Base-by-base conservation (phyloP, 2,113 vertebrate genomes). In the Tachysurus fulvidraco region DNA sequence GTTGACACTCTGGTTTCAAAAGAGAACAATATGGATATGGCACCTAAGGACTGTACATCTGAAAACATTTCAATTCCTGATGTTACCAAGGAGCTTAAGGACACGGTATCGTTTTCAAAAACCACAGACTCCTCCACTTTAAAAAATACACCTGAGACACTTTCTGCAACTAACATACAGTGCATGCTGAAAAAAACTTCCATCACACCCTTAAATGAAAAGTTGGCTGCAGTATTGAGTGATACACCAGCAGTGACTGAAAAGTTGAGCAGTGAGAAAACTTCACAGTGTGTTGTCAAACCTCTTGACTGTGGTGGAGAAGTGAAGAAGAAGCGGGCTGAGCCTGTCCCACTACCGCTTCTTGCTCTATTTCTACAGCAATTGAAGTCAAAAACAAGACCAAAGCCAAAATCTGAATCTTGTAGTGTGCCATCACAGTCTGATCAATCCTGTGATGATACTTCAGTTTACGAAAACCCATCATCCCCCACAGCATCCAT, bases 351-450 rank as follows among this genome's bases (percentile, higher is more conserved):
- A 65, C 88, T 95, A 52, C 94, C 94, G 0, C 94, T 94, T 0
- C 93, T 95, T 0, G 95, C 94, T 55, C 91, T 91, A 2, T 95
- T 95, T 85, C 73, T 95, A 60, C 94, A 94, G 85, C 93, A 93
- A 71, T 93, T 93, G 86, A 94, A 91, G 8, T 77, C 90, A 1
- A 94, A 94, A 90, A 88, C 91, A 57, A 95, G 91, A 77, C 88
- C 89, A 69, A 73, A 60, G 41, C 28, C 81, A 44, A 88, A 88
- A 14, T 30, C 90, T 52, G 88, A 89, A 28, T 50, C 59, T 64
- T n/a, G n/a, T 13, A 76, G 85, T 25, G 73, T 52, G 83, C n/a
- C 65, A 25, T 57, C 50, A 10, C 85, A 83, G 28, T 57, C 84
- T 89, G n/a, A 86, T 62, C 69, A 64, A 54, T 80, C 81, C 2